Base-by-base conservation (phyloP, 2,797 vertebrate species). In the Clamator glandarius region DNA sequence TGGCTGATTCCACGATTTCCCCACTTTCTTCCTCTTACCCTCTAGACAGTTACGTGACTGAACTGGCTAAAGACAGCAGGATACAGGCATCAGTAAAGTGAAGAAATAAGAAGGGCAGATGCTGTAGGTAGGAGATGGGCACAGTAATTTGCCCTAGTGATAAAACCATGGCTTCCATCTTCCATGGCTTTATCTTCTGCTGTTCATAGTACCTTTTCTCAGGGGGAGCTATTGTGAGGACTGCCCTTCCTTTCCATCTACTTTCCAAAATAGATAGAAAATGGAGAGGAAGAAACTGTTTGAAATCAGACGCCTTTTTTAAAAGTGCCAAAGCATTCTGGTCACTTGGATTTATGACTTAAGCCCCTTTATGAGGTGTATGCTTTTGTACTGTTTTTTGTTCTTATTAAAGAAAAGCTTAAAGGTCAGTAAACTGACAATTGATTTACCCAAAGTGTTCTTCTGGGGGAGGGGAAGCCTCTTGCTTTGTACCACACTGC, bases 241-340 rank as follows among this genome's bases (percentile, higher is more conserved):
- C 36, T 89, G 59, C 58, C 12, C 28, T 64, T 58, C 28, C 18
- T 87, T 87, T 92, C 62, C 26, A 5, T 44, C 35, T 1, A 2
- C 51, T 77, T 92, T 73, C 28, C 35, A 75, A 92, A 93, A 17
- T 1, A 6, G 39, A 21, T 50, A 44, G 70, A 55, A 82, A 70
- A 67, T 74, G 90, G 95, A 90, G 48, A n/a, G 46, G 31, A 64
- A 75, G 84, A 81, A 84, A 54, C 41, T 42, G 35, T 91, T 93
- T 84, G 91, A 88, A 95, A 91, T 48, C 2, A 6, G 76, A 88
- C 31, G 66, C 76, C 51, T 35, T 58, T 89, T 62, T 90, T 62
- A 51, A 66, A 78, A 75, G 69, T 48, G 76, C 48, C 54, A 86
- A 84, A 78, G 70, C 31, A 13, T 81, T 88, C 17, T 93, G 63